A percentile compares a stretch with the other conserved stretches of the same genome.
Conservation (phyloP, 2,888 invertebrate genomes). For the Crioceris asparagi region DNA sequence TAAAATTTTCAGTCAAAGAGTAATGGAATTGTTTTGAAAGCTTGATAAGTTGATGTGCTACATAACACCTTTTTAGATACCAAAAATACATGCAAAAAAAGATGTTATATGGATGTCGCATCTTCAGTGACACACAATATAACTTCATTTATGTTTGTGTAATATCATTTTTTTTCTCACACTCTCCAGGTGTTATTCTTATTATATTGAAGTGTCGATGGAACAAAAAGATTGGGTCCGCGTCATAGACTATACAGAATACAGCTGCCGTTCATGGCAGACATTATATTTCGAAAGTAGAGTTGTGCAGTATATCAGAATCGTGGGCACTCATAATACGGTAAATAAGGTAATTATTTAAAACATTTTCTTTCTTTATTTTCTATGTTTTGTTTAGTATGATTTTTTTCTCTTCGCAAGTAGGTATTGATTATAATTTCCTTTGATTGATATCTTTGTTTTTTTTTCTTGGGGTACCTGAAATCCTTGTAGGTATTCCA, state of each 20-base stretch:
- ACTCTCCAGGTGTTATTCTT: constrained; percentile 62
- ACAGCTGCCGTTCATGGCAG: constrained; percentile 95
- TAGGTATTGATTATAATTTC: too few species aligned
- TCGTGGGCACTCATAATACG: constrained; percentile 89
- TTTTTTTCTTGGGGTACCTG: constrained; percentile 6
- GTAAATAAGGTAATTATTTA: constrained; percentile 63
- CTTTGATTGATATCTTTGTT: constrained; percentile 4
- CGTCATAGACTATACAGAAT: constrained; percentile 84
- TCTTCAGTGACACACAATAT: too few species aligned
- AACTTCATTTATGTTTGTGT: background rate
- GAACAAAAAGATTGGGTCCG: constrained; percentile 92
- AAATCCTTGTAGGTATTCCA: constrained; percentile 63
- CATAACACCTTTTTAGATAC: too few species aligned
- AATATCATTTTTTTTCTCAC: background rate
- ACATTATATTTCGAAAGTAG: constrained; percentile 81
- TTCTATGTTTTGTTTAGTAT: too few species aligned
- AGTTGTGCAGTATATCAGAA: constrained; percentile 73
- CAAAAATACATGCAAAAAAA: too few species aligned
- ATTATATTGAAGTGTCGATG: constrained; percentile 88
- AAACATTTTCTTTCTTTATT: background rate
- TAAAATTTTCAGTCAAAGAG: too few species aligned
- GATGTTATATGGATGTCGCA: too few species aligned
- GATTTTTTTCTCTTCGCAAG: too few species aligned
- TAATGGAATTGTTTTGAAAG: too few species aligned
- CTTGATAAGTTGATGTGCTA: too few species aligned